Percentiles rank a stretch among this genome's conserved stretches.
These are phyloP conservation scores for Drosophila falleni DNA, from an alignment of 2,888 invertebrate species.

Conservation along the genomic window DNA sequence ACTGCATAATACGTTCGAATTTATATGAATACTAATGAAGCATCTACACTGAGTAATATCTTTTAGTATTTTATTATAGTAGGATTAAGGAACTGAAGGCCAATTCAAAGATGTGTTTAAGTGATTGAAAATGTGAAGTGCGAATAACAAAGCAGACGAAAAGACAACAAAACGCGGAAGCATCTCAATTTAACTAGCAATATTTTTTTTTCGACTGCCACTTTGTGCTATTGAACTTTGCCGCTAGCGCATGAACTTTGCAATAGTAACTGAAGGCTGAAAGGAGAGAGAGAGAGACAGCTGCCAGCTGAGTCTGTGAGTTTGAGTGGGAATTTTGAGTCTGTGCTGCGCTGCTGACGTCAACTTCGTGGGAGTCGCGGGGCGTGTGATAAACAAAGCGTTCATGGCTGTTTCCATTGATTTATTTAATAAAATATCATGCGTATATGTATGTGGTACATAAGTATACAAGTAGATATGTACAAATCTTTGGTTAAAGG, in stretches of 20 bases:
- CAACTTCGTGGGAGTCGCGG: constrained; percentile 38
- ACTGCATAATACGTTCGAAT: too few relatives aligned
- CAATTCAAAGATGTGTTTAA: too few relatives aligned
- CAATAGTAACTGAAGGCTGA: constrained; percentile 37
- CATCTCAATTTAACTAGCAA: constrained; percentile 33
- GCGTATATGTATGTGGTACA: constrained; percentile 12
- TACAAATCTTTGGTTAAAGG: constrained; percentile 16
- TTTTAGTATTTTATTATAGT: too few relatives aligned
- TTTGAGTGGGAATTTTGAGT: too few relatives aligned
- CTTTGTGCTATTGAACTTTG: constrained; percentile 72
- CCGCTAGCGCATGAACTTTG: constrained; percentile 60
- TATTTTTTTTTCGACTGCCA: constrained; percentile 41
- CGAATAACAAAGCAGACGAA: constrained; percentile 7
- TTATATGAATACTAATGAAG: too few relatives aligned
- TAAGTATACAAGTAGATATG: constrained; percentile 10
- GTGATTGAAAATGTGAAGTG: constrained; percentile 18
- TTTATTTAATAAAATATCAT: constrained; percentile 23
- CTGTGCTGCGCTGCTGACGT: constrained; percentile 31
- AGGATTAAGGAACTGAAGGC: too few relatives aligned
- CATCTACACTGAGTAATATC: too few relatives aligned
- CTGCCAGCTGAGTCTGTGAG: constrained; percentile 37
- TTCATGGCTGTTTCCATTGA: constrained; percentile 28
- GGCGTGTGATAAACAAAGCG: constrained; percentile 32
- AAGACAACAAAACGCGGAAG: constrained; percentile 49
- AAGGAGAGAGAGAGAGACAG: constrained; percentile 2